Percentiles rank a stretch among this genome's conserved stretches.
These are phyloP conservation scores for Myopa tessellatipennis DNA, from an alignment of 2,888 invertebrate genomes.

Conservation along the genomic window DNA sequence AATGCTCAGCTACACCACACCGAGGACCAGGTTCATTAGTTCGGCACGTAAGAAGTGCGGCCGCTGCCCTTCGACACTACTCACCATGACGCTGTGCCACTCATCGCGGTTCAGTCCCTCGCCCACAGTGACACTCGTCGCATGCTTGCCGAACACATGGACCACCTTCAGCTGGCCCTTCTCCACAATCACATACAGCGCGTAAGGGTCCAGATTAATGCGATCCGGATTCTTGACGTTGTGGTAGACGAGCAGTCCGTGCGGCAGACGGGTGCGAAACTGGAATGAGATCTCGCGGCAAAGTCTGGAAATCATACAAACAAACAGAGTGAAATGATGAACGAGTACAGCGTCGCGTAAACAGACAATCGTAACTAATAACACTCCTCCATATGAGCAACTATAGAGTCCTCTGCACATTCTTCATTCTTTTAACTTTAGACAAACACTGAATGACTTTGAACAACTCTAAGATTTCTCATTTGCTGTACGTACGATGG, in stretches of 20 bases:
- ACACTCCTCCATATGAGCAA: too few relatives aligned
- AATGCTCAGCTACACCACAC: not conserved
- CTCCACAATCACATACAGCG: constrained; percentile 90
- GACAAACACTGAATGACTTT: too few relatives aligned
- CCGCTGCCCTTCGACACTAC: constrained; percentile 45
- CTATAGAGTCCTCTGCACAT: too few relatives aligned
- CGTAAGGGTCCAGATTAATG: constrained; percentile 84
- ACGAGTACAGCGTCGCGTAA: too few relatives aligned
- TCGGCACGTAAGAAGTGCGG: not conserved
- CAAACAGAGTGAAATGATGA: not conserved
- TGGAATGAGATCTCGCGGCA: constrained; percentile 90
- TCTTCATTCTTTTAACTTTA: too few relatives aligned
- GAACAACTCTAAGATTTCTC: too few relatives aligned
- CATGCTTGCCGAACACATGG: constrained; percentile 89
- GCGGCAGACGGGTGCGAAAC: constrained; percentile 87
- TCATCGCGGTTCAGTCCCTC: constrained; percentile 88
- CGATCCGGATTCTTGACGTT: constrained; percentile 89
- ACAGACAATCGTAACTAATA: too few relatives aligned
- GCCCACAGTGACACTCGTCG: constrained; percentile 85
- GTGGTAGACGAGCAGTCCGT: constrained; percentile 89
- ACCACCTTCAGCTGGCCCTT: constrained; percentile 93
- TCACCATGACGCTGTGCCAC: constrained; percentile 88
- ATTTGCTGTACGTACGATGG: too few relatives aligned
- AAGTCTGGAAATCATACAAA: constrained; percentile 71
- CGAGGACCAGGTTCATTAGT: not conserved